phyloP scores from a whole-genome alignment of 2,113 vertebrate genomes.

The Cynocephalus volans region DNA sequence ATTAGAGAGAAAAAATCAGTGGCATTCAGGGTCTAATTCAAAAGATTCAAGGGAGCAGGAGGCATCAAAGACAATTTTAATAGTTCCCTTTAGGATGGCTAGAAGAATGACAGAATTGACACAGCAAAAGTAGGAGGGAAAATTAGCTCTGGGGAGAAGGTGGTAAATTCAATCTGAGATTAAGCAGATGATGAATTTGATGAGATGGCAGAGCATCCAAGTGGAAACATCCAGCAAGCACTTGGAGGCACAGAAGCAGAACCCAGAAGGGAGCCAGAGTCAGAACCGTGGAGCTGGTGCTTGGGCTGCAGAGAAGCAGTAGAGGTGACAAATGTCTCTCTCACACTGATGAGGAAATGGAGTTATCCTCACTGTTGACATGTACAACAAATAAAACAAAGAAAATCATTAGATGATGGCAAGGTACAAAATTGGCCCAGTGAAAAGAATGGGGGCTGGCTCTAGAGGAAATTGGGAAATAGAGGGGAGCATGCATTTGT shows the following conservation, averaged over 20 bases:
- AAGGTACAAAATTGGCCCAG: background rate
- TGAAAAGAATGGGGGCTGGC: background rate
- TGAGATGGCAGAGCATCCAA: background rate
- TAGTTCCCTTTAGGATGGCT: background rate
- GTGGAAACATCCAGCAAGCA: background rate
- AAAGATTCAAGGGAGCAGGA: background rate
- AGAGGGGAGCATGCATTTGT: background rate
- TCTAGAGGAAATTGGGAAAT: background rate
- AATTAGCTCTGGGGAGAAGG: background rate
- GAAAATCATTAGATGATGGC: background rate
- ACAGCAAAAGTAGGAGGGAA: background rate
- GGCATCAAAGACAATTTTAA: background rate
- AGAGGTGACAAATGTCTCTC: background rate
- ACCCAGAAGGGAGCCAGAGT: background rate
- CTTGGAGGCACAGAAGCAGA: background rate
- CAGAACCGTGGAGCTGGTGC: background rate
- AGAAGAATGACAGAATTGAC: background rate
- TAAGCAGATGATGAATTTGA: conserved; percentile 6
- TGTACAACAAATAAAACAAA: background rate
- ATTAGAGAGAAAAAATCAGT: background rate
- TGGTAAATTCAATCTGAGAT: background rate
- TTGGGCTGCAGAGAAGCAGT: background rate
- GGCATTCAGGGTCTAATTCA: background rate
- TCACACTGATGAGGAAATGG: conserved; percentile 33
- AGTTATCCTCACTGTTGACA: background rate